Conservation (phyloP, 2,888 invertebrate genomes). For the Mylabris sibirica region DNA sequence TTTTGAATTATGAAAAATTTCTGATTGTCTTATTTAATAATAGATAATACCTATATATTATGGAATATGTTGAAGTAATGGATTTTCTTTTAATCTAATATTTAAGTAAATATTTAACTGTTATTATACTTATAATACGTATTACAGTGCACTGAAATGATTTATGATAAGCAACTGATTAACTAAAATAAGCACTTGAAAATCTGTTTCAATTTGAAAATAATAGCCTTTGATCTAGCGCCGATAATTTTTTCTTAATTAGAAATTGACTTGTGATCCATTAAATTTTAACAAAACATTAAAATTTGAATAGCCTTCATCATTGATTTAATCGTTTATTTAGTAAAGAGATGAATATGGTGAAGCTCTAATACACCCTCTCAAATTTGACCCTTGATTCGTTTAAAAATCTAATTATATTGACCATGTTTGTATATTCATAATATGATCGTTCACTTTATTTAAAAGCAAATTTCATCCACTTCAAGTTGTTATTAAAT, state of each 20-base stretch:
- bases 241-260: conserved; percentile 29
- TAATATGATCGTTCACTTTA: conserved; percentile 16
- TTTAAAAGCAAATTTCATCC: conserved; percentile 8
- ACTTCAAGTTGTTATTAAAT: neutral
- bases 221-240: conserved; percentile 26
- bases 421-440: conserved; percentile 15
- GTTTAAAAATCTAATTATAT: conserved; percentile 9
- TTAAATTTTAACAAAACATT: neutral
- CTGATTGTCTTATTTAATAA: neutral
- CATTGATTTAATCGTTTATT: neutral
- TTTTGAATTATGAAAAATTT: conserved; percentile 27
- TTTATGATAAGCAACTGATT: conserved; percentile 41
- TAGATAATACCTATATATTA: conserved; percentile 15
- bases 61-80: conserved; percentile 18
- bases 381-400: neutral
- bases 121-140: conserved; percentile 34
- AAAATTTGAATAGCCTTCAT: neutral
- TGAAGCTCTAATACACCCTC: neutral
- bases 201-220: conserved; percentile 35
- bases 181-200: conserved; percentile 38
- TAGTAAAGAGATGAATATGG: neutral
- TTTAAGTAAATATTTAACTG: conserved; percentile 37
- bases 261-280: neutral
- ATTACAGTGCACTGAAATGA: conserved; percentile 32
- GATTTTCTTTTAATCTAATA: conserved; percentile 25